Conservation (phyloP, 2,797 vertebrate species). For the Notamacropus eugenii region DNA sequence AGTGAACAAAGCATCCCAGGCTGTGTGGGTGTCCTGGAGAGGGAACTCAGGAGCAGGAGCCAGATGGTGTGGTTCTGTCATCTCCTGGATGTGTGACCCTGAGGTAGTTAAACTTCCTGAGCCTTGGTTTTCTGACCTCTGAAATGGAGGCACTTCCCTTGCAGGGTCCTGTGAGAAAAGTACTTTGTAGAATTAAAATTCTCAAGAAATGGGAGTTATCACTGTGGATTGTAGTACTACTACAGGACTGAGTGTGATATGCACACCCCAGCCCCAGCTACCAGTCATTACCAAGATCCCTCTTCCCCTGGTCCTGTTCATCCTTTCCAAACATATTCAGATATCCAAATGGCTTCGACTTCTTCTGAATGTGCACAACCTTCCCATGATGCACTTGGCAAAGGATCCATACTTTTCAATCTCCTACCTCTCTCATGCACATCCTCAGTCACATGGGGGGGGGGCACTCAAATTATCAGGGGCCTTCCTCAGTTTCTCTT, state of each 20-base stretch:
- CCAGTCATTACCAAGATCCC: neutral
- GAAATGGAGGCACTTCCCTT: neutral
- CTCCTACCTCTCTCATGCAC: neutral
- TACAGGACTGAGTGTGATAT: neutral
- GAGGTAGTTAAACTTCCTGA: neutral
- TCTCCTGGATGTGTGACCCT: accelerated
- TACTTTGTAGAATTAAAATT: neutral
- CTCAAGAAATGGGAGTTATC: neutral
- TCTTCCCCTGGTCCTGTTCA: neutral
- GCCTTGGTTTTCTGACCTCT: neutral
- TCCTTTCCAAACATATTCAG: neutral
- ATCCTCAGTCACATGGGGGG: neutral
- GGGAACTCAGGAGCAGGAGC: neutral
- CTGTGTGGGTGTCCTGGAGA: accelerated
- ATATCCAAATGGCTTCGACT: neutral
- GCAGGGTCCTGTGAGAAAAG: neutral
- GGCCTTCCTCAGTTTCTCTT: neutral
- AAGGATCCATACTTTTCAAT: neutral
- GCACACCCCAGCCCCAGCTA: too few relatives aligned
- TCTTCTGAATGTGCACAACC: neutral
- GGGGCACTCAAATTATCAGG: neutral
- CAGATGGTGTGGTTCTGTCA: neutral
- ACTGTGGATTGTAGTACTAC: neutral
- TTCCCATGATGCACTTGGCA: neutral
- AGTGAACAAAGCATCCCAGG: neutral